Base-by-base conservation (phyloP, 2,888 invertebrate species). In the Trisateles emortualis region DNA sequence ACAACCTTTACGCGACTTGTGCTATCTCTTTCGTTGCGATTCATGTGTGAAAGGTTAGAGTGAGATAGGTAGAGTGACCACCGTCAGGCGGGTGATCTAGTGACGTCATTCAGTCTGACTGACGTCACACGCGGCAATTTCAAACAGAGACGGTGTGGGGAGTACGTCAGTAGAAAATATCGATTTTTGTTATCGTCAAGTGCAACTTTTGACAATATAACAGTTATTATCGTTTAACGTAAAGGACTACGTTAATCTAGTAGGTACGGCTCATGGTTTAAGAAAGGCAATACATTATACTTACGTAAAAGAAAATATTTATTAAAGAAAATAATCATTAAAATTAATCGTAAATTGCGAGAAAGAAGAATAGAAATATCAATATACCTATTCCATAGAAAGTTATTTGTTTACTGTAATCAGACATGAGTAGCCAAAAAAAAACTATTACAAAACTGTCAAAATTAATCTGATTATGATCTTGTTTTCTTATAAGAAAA, bases 61-160 rank as follows among this genome's bases (percentile, higher is more conserved):
- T 24, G 83, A 82, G 86, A 84, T 47, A 50, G 71, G 24, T 72
- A 74, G 48, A 68, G 53, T 50, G 52, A 65, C 65, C 57, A 66
- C 66, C 69, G 74, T 74, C 74, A 70, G 68, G 70, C 79, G 72
- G 72, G 59, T 64, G 58, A 45, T 49, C 64, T 56, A 46, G 81
- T 90, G 90, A 91, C 91, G 90, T 88, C 87, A 87, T 82, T 72
- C 62, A 58, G 57, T 59, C 64, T 59, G 64, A 73, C 79, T 87
- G 86, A 93, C 93, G 93, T 93, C 93, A 93, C 72, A 74, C 84
- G 92, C 93, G 92, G 87, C 88, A 92, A 91, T 88, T 93, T 92
- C 86, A 91, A 93, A 91, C 76, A 63, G 59, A 78, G 77, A 76
- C 78, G 76, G 72, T 72, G 74, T 73, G 73, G 71, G 74, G 74